Percentiles rank a stretch among this genome's conserved stretches.
These are phyloP conservation scores for Laterallus jamaicensis DNA, from an alignment of 2,113 vertebrate species.

Conservation along the genomic window DNA sequence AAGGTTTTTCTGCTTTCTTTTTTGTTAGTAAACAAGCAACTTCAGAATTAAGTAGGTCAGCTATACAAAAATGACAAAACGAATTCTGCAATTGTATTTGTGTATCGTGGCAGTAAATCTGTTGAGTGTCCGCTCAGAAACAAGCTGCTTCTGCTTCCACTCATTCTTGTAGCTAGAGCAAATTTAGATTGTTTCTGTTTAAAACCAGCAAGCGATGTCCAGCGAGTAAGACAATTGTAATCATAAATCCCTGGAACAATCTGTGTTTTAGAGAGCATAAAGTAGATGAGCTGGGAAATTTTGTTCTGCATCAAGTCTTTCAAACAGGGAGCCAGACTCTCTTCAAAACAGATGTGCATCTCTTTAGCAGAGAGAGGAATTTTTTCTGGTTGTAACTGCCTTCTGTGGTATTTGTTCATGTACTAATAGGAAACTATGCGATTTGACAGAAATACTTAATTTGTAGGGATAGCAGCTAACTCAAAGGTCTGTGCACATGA, in stretches of 20 bases:
- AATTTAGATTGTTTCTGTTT: slow-evolving; percentile 12
- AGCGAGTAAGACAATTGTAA: background rate
- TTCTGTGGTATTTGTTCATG: background rate
- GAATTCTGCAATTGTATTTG: background rate
- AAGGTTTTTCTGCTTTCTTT: background rate
- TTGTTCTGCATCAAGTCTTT: background rate
- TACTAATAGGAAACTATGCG: background rate
- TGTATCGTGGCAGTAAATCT: background rate
- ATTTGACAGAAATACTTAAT: background rate
- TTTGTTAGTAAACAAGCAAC: background rate
- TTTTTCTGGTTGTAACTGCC: background rate
- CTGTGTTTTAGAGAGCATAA: background rate
- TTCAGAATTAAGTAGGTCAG: background rate
- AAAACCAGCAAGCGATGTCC: slow-evolving; percentile 7
- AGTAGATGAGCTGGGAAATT: background rate
- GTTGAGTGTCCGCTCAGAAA: slow-evolving; percentile 14
- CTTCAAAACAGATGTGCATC: background rate
- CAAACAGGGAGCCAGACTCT: background rate
- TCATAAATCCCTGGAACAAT: background rate
- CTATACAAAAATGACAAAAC: background rate
- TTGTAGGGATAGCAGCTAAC: background rate
- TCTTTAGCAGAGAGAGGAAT: background rate
- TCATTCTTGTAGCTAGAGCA: background rate
- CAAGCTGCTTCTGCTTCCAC: background rate
- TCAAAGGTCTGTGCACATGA: background rate